These are phyloP conservation scores for Piprites chloris DNA, from an alignment of 2,113 vertebrate genomes.

Conservation along the genomic window DNA sequence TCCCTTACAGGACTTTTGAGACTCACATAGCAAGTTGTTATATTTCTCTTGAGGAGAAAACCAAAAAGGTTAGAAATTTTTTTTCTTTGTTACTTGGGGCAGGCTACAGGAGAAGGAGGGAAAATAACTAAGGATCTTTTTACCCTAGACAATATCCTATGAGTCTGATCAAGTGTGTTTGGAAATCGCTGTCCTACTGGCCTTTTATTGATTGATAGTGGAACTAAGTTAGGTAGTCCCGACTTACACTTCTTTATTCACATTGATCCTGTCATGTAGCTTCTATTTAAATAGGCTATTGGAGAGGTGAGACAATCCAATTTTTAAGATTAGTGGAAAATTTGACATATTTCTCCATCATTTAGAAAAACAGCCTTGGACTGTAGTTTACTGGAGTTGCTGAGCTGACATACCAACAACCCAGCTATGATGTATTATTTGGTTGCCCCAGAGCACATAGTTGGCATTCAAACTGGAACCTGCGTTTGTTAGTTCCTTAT, in stretches of 20 bases:
- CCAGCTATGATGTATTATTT: not conserved
- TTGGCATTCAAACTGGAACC: not conserved
- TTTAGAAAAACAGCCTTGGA: not conserved
- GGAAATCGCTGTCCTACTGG: not conserved
- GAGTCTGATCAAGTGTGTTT: not conserved
- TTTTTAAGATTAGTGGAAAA: not conserved
- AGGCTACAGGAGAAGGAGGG: accelerated
- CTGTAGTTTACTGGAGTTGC: not conserved
- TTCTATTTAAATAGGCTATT: not conserved
- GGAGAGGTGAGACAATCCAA: not conserved
- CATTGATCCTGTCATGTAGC: not conserved
- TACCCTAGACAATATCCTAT: not conserved
- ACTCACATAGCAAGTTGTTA: not conserved
- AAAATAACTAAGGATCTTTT: not conserved
- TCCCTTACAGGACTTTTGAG: not conserved
- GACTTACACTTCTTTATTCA: not conserved
- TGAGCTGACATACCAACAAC: not conserved
- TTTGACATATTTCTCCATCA: not conserved
- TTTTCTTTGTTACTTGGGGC: accelerated
- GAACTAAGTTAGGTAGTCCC: not conserved
- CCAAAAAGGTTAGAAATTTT: not conserved
- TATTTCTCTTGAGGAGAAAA: not conserved
- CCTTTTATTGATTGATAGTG: not conserved
- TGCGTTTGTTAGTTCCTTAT: not conserved
- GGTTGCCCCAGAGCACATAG: not conserved